Conservation (phyloP, 2,888 invertebrate species). For the Apodemia hepburni region DNA sequence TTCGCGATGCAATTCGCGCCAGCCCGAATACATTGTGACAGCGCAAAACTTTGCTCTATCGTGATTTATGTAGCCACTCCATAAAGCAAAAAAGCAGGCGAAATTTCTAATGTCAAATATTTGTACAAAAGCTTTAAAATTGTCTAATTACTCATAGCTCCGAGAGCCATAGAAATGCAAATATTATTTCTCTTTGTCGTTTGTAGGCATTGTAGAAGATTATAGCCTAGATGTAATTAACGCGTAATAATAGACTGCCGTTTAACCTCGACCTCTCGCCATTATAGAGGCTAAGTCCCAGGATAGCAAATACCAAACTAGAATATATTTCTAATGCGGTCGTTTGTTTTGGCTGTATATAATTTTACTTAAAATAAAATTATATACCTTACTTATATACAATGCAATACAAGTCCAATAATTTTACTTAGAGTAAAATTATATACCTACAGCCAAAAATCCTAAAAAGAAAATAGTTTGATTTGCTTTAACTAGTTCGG, state of each 20-base stretch:
- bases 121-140: constrained; percentile 5
- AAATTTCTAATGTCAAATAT: constrained; percentile 32
- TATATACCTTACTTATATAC: too few species aligned
- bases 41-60: too few species aligned
- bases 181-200: constrained; percentile 12
- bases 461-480: too few species aligned
- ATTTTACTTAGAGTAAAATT: too few species aligned
- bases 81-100: constrained; percentile 3
- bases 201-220: constrained; percentile 11
- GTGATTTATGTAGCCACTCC: too few species aligned
- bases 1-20: too few species aligned
- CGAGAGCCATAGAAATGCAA: constrained; percentile 5
- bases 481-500: too few species aligned
- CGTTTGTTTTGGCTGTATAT: too few species aligned
- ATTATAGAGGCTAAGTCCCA: background rate
- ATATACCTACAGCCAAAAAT: too few species aligned
- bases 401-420: too few species aligned
- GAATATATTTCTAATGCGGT: background rate
- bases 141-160: background rate
- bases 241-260: background rate
- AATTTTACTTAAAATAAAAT: too few species aligned
- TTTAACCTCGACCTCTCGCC: background rate
- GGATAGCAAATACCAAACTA: background rate
- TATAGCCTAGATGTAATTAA: constrained; percentile 6
- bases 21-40: too few species aligned